Conservation (phyloP, 2,797 vertebrate genomes). For the Masticophis lateralis region DNA sequence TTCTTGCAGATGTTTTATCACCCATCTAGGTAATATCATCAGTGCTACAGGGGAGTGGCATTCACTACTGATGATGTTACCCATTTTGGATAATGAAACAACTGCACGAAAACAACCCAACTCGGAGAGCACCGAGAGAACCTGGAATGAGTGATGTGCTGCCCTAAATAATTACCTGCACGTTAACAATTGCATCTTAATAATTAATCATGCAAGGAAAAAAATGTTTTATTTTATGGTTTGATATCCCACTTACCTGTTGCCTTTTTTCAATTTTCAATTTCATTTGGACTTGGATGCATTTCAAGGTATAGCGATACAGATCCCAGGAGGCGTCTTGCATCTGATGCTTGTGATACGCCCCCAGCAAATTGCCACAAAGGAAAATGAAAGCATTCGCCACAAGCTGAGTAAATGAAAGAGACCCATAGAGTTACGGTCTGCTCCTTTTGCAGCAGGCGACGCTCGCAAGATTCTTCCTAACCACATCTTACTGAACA, state of each 20-base stretch:
- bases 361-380: conserved; percentile 87
- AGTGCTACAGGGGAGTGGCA: not conserved
- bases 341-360: conserved; percentile 93
- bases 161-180: not conserved
- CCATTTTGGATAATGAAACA: not conserved
- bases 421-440: not conserved
- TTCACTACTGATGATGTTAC: not conserved
- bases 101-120: not conserved
- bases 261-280: conserved; percentile 94
- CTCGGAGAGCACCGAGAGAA: not conserved
- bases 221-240: not conserved
- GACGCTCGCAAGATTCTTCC: not conserved
- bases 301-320: conserved; percentile 88
- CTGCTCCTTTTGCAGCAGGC: not conserved
- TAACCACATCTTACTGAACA: not conserved
- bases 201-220: not conserved
- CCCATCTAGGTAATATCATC: too few species aligned
- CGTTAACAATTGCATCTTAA: not conserved
- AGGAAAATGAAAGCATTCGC: conserved; percentile 87
- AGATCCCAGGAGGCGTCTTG: conserved; percentile 89
- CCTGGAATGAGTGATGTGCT: not conserved
- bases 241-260: conserved; percentile 77
- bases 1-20: too few species aligned
- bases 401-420: conserved; percentile 75
- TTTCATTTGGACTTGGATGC: conserved; percentile 90